Base-by-base conservation (phyloP, 37 sponge, comb jelly and placozoan genomes). In the Ephydatia muelleri region DNA sequence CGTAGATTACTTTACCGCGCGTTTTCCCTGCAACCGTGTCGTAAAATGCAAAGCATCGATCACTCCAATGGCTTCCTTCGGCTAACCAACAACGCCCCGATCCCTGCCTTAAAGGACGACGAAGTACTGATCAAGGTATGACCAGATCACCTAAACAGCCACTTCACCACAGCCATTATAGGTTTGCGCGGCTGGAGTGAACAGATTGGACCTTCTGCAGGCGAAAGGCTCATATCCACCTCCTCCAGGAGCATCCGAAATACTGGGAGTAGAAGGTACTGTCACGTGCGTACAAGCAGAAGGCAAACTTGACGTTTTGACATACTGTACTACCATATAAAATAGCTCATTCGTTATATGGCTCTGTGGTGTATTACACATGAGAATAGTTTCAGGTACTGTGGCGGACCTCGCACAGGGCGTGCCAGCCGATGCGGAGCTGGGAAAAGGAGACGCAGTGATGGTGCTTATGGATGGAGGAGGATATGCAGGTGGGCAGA, bases 381-480 rank as follows among this genome's bases (percentile, higher is more conserved):
- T 66, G 1, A 38, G 6, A 66, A n/a, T 70, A 95, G 96, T 92
- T 31, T 84, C 96, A 29, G 96, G 96, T 47, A 86, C 72, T 6
- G 86, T 95, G 47, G 85, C 23, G 0, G 77, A 73, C 6, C 0
- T 95, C 43, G 66, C 84, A 43, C 48, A 22, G 26, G 72, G 75
- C 33, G 96, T 88, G 65, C 72, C 68, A 3, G 76, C 48, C 14
- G 72, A 84, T 68, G 48, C 85, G 25, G 84, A 82, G 35, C 69
- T 93, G 3, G 87, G 88, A 78, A 28, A 77, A 78, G 96, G 96
- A 47, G 92, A 96, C 64, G 12, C 69, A 28, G 96, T 96, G 33
- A 93, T 93, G 93, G 94, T 94, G 0, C 82, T 96, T 64, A 71
- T 96, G 57, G 96, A 94, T 25, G 96, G 96, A 23, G 96, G 96